These are phyloP conservation scores for Leucoraja ocellata DNA, from an alignment of 2,797 vertebrate genomes.

Conservation along the genomic window DNA sequence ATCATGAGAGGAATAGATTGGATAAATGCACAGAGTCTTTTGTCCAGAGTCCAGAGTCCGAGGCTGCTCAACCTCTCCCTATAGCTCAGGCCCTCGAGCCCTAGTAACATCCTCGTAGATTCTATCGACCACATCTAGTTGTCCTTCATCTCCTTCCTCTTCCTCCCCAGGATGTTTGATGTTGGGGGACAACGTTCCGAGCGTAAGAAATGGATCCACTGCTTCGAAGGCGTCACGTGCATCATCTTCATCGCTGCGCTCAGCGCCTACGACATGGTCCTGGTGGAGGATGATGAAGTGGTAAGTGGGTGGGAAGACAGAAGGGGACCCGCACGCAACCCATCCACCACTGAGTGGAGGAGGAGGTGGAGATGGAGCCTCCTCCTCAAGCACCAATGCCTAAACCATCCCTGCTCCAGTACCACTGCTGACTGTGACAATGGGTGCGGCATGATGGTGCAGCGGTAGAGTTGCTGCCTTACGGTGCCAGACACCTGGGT, in stretches of 20 bases:
- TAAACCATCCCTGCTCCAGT: no score
- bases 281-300: conserved; percentile 98
- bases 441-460: no score
- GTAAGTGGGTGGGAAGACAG: conserved; percentile 54
- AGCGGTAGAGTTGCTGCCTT: no score
- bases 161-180: conserved; percentile 81
- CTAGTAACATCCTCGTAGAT: no score
- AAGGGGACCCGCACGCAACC: no score
- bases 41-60: no score
- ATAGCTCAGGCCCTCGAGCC: no score
- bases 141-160: conserved; percentile 19
- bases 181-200: conserved; percentile 95
- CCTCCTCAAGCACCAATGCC: background rate
- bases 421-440: background rate
- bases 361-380: background rate
- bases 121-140: no score
- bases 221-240: conserved; percentile 95
- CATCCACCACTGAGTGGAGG: background rate
- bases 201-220: conserved; percentile 98
- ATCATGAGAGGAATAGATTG: no score
- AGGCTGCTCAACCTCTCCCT: no score
- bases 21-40: no score
- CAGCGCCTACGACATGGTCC: conserved; percentile 96
- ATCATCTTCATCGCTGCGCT: conserved; percentile 97
- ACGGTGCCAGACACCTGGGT: no score